phyloP scores from a whole-genome alignment of 2,797 vertebrate species.

The Staurois parvus region DNA sequence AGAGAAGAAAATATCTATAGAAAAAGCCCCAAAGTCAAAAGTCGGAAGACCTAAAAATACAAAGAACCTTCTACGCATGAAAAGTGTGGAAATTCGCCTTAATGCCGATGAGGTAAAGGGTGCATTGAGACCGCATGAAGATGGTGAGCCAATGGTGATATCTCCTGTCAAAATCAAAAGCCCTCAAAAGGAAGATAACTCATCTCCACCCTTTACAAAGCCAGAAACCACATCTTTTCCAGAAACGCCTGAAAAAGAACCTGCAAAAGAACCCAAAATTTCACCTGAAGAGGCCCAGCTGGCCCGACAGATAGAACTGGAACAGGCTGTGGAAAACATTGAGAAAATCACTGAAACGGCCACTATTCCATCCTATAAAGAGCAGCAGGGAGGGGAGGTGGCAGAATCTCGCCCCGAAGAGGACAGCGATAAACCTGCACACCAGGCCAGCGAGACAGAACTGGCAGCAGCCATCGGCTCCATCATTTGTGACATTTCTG shows the following conservation, averaged over 20 bases:
- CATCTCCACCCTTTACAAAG: constrained; percentile 70
- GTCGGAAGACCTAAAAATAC: constrained; percentile 83
- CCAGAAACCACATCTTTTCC: constrained; percentile 70
- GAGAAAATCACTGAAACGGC: constrained; percentile 90
- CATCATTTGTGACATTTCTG: constrained; percentile 91
- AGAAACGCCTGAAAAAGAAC: constrained; percentile 76
- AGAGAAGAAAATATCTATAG: constrained; percentile 78
- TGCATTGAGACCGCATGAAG: constrained; percentile 77
- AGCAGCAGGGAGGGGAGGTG: constrained; percentile 72
- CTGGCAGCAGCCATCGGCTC: constrained; percentile 97
- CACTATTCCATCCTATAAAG: constrained; percentile 81
- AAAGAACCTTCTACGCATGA: constrained; percentile 81
- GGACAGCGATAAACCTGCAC: constrained; percentile 89
- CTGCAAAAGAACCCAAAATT: constrained; percentile 71
- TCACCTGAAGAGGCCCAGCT: constrained; percentile 85
- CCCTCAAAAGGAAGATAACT: constrained; percentile 76
- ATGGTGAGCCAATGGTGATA: constrained; percentile 71
- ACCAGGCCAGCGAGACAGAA: constrained; percentile 94
- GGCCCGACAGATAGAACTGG: constrained; percentile 92
- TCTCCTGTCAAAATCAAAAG: constrained; percentile 78
- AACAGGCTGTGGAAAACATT: constrained; percentile 96
- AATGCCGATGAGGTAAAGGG: constrained; percentile 84
- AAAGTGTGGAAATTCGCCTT: constrained; percentile 84
- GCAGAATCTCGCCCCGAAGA: constrained; percentile 78
- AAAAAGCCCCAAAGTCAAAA: constrained; percentile 78